A percentile compares a stretch with the other conserved stretches of the same genome.
Conservation (phyloP, 2,797 vertebrate species). For the Holocentrus rufus region DNA sequence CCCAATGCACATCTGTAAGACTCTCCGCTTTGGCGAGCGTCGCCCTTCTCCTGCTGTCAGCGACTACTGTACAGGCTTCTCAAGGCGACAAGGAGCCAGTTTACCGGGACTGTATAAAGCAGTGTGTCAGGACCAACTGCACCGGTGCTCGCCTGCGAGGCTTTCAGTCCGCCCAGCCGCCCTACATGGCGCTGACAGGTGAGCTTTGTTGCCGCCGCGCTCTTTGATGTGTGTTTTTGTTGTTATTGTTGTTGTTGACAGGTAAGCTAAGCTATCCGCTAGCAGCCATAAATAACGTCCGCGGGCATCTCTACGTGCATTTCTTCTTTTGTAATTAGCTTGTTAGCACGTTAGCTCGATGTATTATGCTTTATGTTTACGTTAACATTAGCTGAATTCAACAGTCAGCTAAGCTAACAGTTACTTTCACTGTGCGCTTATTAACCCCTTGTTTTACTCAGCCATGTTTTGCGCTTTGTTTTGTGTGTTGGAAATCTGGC, state of each 20-base stretch:
- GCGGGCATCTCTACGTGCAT: no score
- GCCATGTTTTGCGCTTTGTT: neutral
- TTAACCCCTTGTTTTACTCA: no score
- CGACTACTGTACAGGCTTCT: conserved; percentile 76
- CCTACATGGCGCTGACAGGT: conserved; percentile 96
- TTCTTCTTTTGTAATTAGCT: no score
- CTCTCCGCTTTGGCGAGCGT: conserved; percentile 71
- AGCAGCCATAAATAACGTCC: neutral
- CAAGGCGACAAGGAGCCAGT: conserved; percentile 95
- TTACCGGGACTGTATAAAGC: conserved; percentile 91
- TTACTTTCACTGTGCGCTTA: no score
- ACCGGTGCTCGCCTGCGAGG: conserved; percentile 87
- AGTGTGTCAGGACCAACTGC: conserved; percentile 91
- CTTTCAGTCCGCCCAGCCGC: conserved; percentile 91
- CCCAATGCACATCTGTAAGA: conserved; percentile 74
- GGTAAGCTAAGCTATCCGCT: conserved; percentile 40
- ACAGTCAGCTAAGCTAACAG: no score
- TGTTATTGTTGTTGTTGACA: conserved; percentile 11
- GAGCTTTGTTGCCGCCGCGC: conserved; percentile 42
- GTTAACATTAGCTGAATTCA: no score
- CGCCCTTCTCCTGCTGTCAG: conserved; percentile 67
- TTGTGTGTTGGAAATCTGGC: neutral
- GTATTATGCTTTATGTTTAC: no score
- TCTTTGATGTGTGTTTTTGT: neutral
- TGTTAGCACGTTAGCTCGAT: no score